Base-by-base conservation (phyloP, 2,888 invertebrate genomes). In the Seladonia tumulorum region DNA sequence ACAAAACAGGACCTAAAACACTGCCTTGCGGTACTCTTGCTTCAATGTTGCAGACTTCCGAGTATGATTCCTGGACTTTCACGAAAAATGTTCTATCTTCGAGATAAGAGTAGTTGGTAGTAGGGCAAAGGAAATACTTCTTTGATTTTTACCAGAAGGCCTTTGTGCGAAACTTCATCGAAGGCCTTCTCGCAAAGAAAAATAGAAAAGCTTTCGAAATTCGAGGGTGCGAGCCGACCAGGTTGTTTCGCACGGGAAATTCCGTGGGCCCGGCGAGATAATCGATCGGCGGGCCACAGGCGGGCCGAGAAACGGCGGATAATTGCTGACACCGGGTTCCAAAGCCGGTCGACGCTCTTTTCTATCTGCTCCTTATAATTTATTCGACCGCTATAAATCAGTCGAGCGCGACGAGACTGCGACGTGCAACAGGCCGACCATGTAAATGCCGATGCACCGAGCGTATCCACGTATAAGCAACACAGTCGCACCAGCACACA, bases 381-480 rank as follows among this genome's bases (percentile, higher is more conserved):
- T 90, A 90, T 90, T 90, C 90, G 89, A 66, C 79, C 85, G 88
- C 82, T 81, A 88, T 90, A 90, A 90, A 90, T 90, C 90, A 90
- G 90, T 82, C 84, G 83, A 82, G 79, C 82, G 83, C 74, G 83
- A 83, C 87, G 87, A 87, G 82, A 25, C 77, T 72, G 86, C 86
- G 86, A 90, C 88, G 88, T 85, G 89, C 90, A 90, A 89, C 90
- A 90, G 90, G 89, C 90, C 90, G 81, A 81, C 85, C 90, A 89
- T 90, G 90, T 90, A 90, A 90, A 90, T 88, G 86, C 77, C 80
- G 87, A 87, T 87, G 83, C 88, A 79, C 76, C 82, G 72, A 80
- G 73, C 83, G 85, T 85, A 81, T 82, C 82, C 74, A 39, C 72
- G 29, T 25, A 22, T 75, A 66, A 12, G 16, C 83, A 76, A 76